Base-by-base conservation (phyloP, 2,797 vertebrate species). In the Phalloptychus januarius region DNA sequence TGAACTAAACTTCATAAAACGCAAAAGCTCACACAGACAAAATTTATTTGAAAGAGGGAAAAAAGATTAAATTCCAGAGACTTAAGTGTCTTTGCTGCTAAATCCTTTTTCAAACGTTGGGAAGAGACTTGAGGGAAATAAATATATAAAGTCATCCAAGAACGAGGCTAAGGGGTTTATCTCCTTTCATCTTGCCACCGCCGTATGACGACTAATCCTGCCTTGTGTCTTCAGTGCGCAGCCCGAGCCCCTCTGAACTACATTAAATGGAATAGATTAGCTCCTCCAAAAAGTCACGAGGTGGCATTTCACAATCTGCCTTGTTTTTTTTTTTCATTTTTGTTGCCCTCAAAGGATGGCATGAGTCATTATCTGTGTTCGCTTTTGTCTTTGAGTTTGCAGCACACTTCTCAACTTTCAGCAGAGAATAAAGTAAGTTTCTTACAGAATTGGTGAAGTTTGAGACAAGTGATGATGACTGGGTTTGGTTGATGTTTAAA, bases 121-220 rank as follows among this genome's bases (percentile, higher is more conserved):
- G 91, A 90, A 89, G 87, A 94, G 90, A 92, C 86, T 92, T 92
- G 88, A 79, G 85, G 86, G 86, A 95, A 94, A 95, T 93, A 95
- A 94, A 95, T 95, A 94, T 93, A 95, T 93, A 93, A 95, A 93
- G 89, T 93, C 85, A 92, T 94, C 93, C 93, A 93, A 92, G 91
- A 93, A 91, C 72, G 82, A 85, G 83, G 86, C 91, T 93, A 93
- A 94, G 91, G 93, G 94, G 89, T 94, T 95, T 94, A 95, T 95
- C 94, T 93, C 86, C 93, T 94, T 95, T 95, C 92, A 95, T 95
- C 94, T 95, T 85, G 86, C 88, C 88, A 90, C 89, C 71, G 81
- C 90, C 90, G 72, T 89, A 91, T 91, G 88, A 91, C 89, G 83
- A 89, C 90, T 94, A 93, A 94, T 94, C 91, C 92, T 69, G 87